Evolutionary conservation across 1,140 invertebrate species (phyloP).

Genomic region (Pararge aegeria): DNA sequence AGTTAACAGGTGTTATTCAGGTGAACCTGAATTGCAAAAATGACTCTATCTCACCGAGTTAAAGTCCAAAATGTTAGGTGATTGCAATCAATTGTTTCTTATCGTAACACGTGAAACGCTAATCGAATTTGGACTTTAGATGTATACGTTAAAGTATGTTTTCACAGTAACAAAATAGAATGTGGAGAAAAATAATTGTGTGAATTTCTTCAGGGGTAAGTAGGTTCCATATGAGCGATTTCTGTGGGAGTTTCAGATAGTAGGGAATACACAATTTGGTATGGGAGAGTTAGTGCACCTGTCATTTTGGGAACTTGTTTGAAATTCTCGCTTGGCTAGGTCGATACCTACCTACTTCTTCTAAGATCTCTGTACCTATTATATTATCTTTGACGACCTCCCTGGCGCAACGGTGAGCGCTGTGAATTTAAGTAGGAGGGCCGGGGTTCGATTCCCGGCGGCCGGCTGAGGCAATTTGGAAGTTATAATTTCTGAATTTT

Average conservation of each 20-base stretch:
- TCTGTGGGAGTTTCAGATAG: not conserved
- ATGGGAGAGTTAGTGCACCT: conserved; percentile 1
- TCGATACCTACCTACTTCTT: too few species aligned
- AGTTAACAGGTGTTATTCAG: conserved; percentile 15
- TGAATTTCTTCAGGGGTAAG: conserved; percentile 2
- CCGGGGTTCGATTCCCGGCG: too few species aligned
- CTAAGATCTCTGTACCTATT: too few species aligned
- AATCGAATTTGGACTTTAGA: not conserved
- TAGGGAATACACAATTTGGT: not conserved
- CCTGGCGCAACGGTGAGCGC: too few species aligned
- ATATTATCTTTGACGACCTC: too few species aligned
- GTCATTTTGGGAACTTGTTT: not conserved
- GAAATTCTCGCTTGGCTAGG: too few species aligned
- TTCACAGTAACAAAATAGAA: not conserved
- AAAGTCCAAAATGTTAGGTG: not conserved
- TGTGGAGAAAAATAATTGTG: not conserved
- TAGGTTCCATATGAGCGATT: not conserved
- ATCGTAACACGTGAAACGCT: not conserved
- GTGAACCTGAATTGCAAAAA: not conserved
- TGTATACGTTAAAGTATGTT: not conserved
- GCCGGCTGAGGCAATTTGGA: too few species aligned
- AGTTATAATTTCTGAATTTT: too few species aligned
- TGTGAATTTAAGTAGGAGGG: too few species aligned
- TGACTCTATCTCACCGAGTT: not conserved
- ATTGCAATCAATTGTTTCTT: not conserved